Conservation (phyloP, 2,113 vertebrate genomes). For the Marcusenius ussheri region DNA sequence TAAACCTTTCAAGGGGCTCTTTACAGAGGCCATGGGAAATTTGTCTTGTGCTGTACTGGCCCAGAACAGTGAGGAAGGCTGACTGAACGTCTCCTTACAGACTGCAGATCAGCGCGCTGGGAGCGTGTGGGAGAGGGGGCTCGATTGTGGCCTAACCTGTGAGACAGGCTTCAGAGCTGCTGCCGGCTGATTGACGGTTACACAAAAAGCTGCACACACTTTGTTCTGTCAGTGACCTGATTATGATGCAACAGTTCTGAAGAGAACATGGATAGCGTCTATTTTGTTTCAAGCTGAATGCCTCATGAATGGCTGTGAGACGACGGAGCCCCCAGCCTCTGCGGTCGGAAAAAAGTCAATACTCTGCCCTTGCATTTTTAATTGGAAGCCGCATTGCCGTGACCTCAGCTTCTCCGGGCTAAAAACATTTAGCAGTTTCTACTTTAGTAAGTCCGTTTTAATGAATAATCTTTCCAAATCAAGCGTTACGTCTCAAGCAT, state of each 20-base stretch:
- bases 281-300: not conserved
- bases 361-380: not conserved
- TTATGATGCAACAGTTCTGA: not conserved
- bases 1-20: not conserved
- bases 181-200: not conserved
- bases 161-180: not conserved
- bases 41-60: not conserved
- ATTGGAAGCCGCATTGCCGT: not conserved
- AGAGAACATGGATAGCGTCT: not conserved
- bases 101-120: not conserved
- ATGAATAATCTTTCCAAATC: not conserved
- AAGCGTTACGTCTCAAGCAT: not conserved
- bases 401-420: not conserved
- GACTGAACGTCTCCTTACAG: not conserved
- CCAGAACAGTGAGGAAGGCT: not conserved
- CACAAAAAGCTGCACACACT: not conserved
- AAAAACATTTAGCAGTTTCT: not conserved
- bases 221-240: not conserved
- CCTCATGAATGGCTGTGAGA: not conserved
- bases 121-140: not conserved
- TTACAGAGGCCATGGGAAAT: not conserved
- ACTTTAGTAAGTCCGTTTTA: not conserved
- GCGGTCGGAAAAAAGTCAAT: not conserved
- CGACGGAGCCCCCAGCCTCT: too few relatives aligned
- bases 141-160: not conserved